phyloP scores from a whole-genome alignment of 2,797 vertebrate species.

The Cichlasoma orientale region DNA sequence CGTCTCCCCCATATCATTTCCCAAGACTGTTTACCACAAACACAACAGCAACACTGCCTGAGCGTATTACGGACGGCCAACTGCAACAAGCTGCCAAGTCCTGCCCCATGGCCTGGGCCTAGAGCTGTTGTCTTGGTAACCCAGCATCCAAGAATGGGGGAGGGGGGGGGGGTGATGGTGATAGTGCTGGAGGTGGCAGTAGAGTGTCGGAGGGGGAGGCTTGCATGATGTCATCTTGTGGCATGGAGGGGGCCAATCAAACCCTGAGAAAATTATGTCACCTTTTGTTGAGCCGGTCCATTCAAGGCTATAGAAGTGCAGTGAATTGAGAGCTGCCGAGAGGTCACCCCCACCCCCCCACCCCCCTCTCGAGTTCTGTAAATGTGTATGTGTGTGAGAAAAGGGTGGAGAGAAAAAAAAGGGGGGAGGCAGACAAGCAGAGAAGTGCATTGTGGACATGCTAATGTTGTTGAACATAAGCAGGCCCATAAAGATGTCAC shows the following conservation, averaged over 20 bases:
- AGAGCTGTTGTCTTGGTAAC: slow-evolving; percentile 83
- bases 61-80: slow-evolving; percentile 78
- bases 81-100: slow-evolving; percentile 77
- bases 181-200: slow-evolving; percentile 53
- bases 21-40: slow-evolving; percentile 78
- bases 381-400: slow-evolving; percentile 74
- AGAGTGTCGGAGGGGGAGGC: slow-evolving; percentile 40
- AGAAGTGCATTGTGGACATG: slow-evolving; percentile 83
- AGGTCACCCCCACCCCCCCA: slow-evolving; percentile 76
- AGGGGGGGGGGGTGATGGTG: slow-evolving; percentile 22
- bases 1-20: slow-evolving; percentile 61
- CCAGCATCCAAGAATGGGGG: slow-evolving; percentile 79
- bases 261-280: slow-evolving; percentile 88
- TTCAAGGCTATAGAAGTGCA: slow-evolving; percentile 89
- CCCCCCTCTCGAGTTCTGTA: slow-evolving; percentile 65
- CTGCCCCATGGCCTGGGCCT: slow-evolving; percentile 74
- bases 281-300: slow-evolving; percentile 85
- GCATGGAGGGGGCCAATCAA: slow-evolving; percentile 84
- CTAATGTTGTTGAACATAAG: slow-evolving; percentile 82
- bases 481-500: slow-evolving; percentile 88
- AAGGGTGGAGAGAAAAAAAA: slow-evolving; percentile 49
- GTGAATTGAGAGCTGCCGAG: slow-evolving; percentile 87
- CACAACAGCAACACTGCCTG: slow-evolving; percentile 70
- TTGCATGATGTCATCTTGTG: slow-evolving; percentile 85
- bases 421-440: slow-evolving; percentile 60